Conservation (phyloP, 2,888 invertebrate species). For the Oegoconia quadripuncta region DNA sequence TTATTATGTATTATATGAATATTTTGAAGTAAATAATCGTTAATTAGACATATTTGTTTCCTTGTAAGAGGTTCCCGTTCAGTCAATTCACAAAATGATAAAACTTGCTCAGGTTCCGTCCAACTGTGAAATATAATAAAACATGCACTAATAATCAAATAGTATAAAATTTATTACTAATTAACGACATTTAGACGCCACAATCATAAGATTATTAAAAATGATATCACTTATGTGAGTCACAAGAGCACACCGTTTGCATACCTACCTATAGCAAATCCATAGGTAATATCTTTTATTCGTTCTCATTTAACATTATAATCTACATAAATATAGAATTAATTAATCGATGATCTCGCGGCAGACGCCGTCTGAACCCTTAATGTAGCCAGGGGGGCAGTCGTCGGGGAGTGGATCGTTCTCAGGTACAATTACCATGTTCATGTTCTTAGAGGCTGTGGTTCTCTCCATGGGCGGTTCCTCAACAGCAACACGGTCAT, state of each 20-base stretch:
- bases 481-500: not conserved
- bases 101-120: no score
- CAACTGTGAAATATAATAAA: not conserved
- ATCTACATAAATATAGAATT: no score
- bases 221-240: not conserved
- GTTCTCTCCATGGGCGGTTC: no score
- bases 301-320: no score
- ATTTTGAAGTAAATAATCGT: conserved; percentile 79
- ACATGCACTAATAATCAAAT: not conserved
- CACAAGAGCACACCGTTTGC: no score
- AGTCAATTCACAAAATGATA: no score
- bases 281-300: not conserved
- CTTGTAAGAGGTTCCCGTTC: no score
- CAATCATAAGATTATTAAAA: not conserved
- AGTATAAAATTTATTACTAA: not conserved
- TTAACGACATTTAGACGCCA: not conserved
- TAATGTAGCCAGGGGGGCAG: conserved; percentile 40
- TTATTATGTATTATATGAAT: conserved; percentile 73
- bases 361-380: conserved; percentile 46
- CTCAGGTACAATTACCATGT: conserved; percentile 22
- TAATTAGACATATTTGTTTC: no score
- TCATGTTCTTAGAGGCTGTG: no score
- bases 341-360: no score
- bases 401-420: no score
- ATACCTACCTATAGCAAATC: no score